A percentile compares a stretch with the other conserved stretches of the same genome.
These are phyloP conservation scores for Chrysochloris asiatica DNA, from an alignment of 2,113 vertebrate genomes.

Conservation along the genomic window DNA sequence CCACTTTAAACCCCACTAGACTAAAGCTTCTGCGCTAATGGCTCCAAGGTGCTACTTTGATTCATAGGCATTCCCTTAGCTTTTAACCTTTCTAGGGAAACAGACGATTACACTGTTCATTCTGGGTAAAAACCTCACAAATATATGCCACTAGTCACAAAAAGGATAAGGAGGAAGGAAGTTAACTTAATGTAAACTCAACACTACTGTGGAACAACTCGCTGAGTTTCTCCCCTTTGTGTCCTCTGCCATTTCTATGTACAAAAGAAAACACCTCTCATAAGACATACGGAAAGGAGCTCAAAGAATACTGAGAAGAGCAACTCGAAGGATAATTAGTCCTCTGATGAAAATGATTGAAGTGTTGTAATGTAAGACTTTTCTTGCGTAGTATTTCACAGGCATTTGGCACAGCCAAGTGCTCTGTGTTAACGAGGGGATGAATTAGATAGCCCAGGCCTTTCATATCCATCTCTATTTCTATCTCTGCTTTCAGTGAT, in stretches of 20 bases:
- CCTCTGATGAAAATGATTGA: slow-evolving; percentile 50
- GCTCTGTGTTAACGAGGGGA: slow-evolving; percentile 40
- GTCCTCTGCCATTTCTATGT: background rate
- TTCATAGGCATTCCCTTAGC: background rate
- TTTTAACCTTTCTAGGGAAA: slow-evolving; percentile 13
- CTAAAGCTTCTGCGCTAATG: background rate
- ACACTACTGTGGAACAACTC: background rate
- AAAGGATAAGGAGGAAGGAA: background rate
- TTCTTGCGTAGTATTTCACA: slow-evolving; percentile 51
- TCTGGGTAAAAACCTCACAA: slow-evolving; percentile 34
- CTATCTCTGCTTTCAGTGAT: slow-evolving; percentile 53
- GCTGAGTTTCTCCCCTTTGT: background rate
- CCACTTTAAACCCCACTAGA: background rate
- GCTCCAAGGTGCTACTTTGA: background rate
- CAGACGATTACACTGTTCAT: background rate
- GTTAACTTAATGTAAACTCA: background rate
- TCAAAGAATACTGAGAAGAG: slow-evolving; percentile 42
- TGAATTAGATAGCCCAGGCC: slow-evolving; percentile 25
- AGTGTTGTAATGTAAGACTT: slow-evolving; percentile 54
- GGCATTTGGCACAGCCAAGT: slow-evolving; percentile 33
- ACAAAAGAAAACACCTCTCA: slow-evolving; percentile 18
- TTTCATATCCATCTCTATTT: slow-evolving; percentile 41
- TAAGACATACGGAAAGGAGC: background rate
- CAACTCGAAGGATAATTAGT: slow-evolving; percentile 51
- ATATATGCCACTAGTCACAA: background rate